Evolutionary conservation across 2,888 invertebrate genomes (phyloP).

Genomic region (Parascotia fuliginaria): DNA sequence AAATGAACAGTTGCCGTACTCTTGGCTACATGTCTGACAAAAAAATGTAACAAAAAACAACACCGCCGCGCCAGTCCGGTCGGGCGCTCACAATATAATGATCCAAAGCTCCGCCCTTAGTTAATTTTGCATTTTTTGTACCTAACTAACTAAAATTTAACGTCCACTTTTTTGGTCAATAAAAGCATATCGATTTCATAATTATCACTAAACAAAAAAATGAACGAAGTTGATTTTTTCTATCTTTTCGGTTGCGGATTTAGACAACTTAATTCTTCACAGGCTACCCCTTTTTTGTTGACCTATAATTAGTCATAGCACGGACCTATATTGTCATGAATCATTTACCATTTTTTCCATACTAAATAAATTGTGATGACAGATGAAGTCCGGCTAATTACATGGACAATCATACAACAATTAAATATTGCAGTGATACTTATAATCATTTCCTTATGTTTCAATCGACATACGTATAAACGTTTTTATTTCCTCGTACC

Average conservation of each 20-base stretch:
- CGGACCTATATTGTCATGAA: slow-evolving; percentile 14
- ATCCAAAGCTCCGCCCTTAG: slow-evolving; percentile 74
- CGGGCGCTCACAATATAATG: slow-evolving; percentile 73
- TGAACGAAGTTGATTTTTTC: slow-evolving; percentile 27
- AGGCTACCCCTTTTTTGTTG: slow-evolving; percentile 40
- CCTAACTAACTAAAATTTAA: slow-evolving; percentile 49
- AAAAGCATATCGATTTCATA: slow-evolving; percentile 59
- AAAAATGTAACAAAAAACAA: slow-evolving; percentile 73
- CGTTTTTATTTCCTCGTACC: slow-evolving; percentile 41
- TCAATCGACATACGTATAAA: slow-evolving; percentile 33
- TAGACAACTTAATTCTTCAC: slow-evolving; percentile 40
- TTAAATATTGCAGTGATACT: slow-evolving; percentile 68
- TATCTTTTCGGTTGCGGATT: slow-evolving; percentile 28
- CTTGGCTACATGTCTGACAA: slow-evolving; percentile 67
- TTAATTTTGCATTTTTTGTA: slow-evolving; percentile 63
- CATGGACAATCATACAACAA: slow-evolving; percentile 59
- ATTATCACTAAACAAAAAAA: slow-evolving; percentile 43
- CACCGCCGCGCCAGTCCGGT: slow-evolving; percentile 65
- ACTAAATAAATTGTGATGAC: slow-evolving; percentile 57
- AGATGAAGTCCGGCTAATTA: slow-evolving; percentile 64
- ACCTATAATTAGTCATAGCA: slow-evolving; percentile 32
- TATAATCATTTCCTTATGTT: slow-evolving; percentile 69
- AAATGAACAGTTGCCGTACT: slow-evolving; percentile 70
- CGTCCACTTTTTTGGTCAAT: slow-evolving; percentile 47
- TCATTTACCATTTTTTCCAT: slow-evolving; percentile 35